Evolutionary conservation across 2,113 vertebrate species (phyloP).

Genomic region (Oxygymnocypris stewartii): DNA sequence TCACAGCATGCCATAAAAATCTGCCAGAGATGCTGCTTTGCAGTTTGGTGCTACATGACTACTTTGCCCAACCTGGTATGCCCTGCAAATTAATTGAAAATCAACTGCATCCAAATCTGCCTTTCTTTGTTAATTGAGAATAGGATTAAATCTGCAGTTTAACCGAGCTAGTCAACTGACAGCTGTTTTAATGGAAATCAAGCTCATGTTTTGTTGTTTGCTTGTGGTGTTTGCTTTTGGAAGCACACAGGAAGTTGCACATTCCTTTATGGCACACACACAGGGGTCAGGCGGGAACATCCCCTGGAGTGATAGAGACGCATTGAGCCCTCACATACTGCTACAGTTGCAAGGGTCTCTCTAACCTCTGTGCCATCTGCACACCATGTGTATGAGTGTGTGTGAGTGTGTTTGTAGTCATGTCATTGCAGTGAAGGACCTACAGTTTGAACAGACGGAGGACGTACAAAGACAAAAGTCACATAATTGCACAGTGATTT

Average conservation of each 20-base stretch:
- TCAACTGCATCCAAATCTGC: neutral
- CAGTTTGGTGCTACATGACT: neutral
- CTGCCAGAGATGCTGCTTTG: neutral
- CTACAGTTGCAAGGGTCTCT: conserved; percentile 26
- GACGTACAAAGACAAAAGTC: neutral
- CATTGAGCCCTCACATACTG: conserved; percentile 24
- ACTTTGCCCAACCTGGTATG: neutral
- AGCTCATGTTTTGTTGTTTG: neutral
- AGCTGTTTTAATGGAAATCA: neutral
- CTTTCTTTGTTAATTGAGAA: conserved; percentile 6
- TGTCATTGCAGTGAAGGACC: conserved; percentile 31
- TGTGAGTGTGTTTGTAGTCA: conserved; percentile 3
- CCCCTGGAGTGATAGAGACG: neutral
- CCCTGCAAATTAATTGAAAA: conserved; percentile 1
- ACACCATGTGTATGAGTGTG: conserved; percentile 21
- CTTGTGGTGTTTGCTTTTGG: conserved; percentile 22
- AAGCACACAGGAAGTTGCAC: conserved; percentile 24
- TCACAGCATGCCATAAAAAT: conserved; percentile 3
- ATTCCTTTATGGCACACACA: conserved; percentile 28
- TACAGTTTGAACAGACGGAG: neutral
- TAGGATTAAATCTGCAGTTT: neutral
- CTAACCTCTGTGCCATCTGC: conserved; percentile 35
- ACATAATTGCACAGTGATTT: neutral
- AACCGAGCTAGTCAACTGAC: neutral
- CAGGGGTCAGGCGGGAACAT: neutral